These are phyloP conservation scores for Oligia fasciuncula DNA, from an alignment of 2,888 invertebrate genomes.

Conservation along the genomic window DNA sequence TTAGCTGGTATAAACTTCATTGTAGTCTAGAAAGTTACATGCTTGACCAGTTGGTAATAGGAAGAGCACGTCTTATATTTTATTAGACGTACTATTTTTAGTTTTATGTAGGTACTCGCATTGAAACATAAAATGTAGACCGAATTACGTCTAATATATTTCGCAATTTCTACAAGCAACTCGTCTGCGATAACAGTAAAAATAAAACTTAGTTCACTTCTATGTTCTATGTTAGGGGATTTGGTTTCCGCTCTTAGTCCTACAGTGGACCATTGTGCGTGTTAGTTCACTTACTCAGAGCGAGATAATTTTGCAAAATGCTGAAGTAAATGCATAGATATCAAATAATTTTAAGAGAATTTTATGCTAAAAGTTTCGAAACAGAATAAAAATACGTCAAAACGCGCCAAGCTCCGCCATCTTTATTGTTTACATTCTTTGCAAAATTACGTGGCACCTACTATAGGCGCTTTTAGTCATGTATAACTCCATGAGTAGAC, in stretches of 20 bases:
- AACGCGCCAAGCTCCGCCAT: not conserved
- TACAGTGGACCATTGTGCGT: too few species aligned
- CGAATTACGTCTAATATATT: not conserved
- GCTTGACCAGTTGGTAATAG: constrained; percentile 26
- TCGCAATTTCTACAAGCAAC: not conserved
- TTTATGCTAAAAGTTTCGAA: constrained; percentile 15
- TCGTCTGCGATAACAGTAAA: not conserved
- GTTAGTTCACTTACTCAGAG: not conserved
- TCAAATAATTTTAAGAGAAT: constrained; percentile 9
- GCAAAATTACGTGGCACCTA: constrained; percentile 2
- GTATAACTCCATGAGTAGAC: constrained; percentile 55
- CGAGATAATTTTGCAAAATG: constrained; percentile 10
- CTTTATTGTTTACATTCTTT: constrained; percentile 21
- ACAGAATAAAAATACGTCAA: constrained; percentile 8
- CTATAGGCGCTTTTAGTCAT: constrained; percentile 2
- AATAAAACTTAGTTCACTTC: not conserved
- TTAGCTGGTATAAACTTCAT: constrained; percentile 21
- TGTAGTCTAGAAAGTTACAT: constrained; percentile 41
- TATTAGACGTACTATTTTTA: constrained; percentile 7
- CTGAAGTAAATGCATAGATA: not conserved
- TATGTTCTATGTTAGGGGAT: too few species aligned
- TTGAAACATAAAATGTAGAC: constrained; percentile 5
- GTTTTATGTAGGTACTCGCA: not conserved
- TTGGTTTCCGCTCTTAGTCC: too few species aligned
- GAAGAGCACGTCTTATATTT: constrained; percentile 18